Base-by-base conservation (phyloP, 2,797 vertebrate genomes). In the Cuniculus paca region DNA sequence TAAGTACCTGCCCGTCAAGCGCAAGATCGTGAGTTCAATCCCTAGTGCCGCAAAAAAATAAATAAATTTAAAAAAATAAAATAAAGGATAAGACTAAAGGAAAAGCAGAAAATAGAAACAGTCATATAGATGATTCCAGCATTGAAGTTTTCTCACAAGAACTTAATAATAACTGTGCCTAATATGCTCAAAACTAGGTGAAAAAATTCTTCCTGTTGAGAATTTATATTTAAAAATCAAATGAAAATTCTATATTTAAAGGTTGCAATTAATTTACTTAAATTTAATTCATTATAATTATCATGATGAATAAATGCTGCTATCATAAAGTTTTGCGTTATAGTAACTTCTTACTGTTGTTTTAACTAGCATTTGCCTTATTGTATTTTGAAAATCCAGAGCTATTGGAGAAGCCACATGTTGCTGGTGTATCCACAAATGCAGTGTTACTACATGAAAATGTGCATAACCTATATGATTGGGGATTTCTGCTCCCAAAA, bases 231-330 rank as follows among this genome's bases (percentile, higher is more conserved):
- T 60, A 87, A 87, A 93, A 70, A 78, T 78, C 4, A 54, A 97
- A 31, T 17, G 31, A 94, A 90, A 93, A 84, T 65, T 86, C 28
- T 85, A 52, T 75, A 54, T 61, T 61, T 82, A 12, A 91, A 95
- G 89, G 22, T 28, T 72, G 19, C 31, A 58, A 61, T 86, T 90
- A 74, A 80, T 58, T 48, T 17, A 63, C 3, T 42, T 2, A 19
- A 45, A 45, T 65, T 65, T 77, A 22, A n/a, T 45, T 16, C 36
- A 45, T 50, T 89, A 26, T 95, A 87, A 90, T 39, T 74, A 72
- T 94, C 3, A 93, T 75, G 82, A 50, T 74, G 34, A 34, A 61
- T 83, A 83, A 24, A 3, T 60, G 39, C 8, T 79, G 9, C 3
- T 36, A 77, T 19, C 50, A 24, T 72, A 34, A 48, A 42, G 80